Base-by-base conservation (phyloP, 2,888 invertebrate genomes). In the Fragum sueziense region DNA sequence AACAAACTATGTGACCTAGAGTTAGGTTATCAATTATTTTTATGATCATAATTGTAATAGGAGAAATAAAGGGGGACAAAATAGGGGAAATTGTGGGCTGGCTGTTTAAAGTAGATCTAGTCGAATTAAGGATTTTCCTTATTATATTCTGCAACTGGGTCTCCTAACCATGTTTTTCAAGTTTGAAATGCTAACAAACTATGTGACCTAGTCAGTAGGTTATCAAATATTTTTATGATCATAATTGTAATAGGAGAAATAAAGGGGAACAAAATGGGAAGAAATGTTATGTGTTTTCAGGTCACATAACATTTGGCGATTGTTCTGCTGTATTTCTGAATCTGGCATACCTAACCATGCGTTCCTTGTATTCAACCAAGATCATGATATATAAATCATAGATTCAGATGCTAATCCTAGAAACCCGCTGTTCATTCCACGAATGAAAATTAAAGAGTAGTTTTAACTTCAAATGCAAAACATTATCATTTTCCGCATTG, bases 151-250 rank as follows among this genome's bases (percentile, higher is more conserved):
- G 41, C 41, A 41, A 17, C 17, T 9, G 9, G 11, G 41, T 9
- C 17, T 41, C 9, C n/a, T n/a, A n/a, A n/a, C n/a, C n/a, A 17
- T 41, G 41, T 41, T 17, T 41, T 41, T 41, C 17, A 41, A 41
- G 11, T 41, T 9, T 11, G 11, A 41, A 41, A 41, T 41, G 41
- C 11, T 41, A 41, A 11, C 41, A 41, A 41, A 41, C 41, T 41
- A 41, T 41, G 9, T 11, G 17, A 11, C 17, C 54, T 54, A n/a
- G n/a, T n/a, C n/a, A n/a, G n/a, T n/a, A n/a, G n/a, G 54, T 54
- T 54, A 54, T 54, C 54, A 54, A 54, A 25, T 54, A 54, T 54
- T 2, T 54, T 54, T 54, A 54, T 54, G 54, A 54, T 54, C 17
- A 11, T 54, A 54, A 20, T n/a, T 54, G 25, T n/a, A 2, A 25